Evolutionary conservation across 2,113 vertebrate genomes (phyloP), one percentile per base, ranked within the genome.

Genomic region (Apaloderma vittatum): DNA sequence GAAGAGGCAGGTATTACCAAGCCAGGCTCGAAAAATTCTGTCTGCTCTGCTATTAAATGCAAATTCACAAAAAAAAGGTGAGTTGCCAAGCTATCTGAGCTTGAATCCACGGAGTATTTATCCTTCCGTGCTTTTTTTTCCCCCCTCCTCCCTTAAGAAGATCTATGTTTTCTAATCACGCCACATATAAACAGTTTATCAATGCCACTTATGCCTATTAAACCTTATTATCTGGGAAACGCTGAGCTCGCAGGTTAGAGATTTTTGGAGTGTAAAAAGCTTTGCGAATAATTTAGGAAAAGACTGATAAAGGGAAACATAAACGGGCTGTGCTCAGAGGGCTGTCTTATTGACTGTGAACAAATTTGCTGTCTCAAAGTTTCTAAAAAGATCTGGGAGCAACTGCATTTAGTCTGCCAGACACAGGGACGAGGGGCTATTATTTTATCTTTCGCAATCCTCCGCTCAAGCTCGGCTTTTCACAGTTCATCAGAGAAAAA

Each of bases 261-360:
- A 86, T 78, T 94, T 83, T 51, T 57, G 9, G 74, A 92, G 57
- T 22, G 58, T 82, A 96, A 93, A 92, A 89, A 94, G 79, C 72
- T 92, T 89, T 71, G 81, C 94, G 93, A 97, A 97, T 96, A 95
- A 97, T 97, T 97, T 88, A 97, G 86, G 84, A 73, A 84, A 67
- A 80, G 71, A 86, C 70, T 89, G 86, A 94, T 80, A 96, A 97
- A 71, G 79, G 79, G 89, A 95, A 96, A 94, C 51, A 18, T 36
- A 76, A 40, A 54, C 0, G 2, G 62, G 20, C 5, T 63, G 82
- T 43, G 74, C 82, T 96, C 77, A 46, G 48, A 68, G 74, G 83
- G 63, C 55, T 92, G 52, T 90, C 94, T 96, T 91, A 95, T 32
- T 80, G 93, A 92, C 93, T 81, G 59, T 8, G 84, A 94, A 96